A percentile compares a stretch with the other conserved stretches of the same genome.
phyloP scores from a whole-genome alignment of 2,888 invertebrate species.

The Drosophila kuntzei region DNA sequence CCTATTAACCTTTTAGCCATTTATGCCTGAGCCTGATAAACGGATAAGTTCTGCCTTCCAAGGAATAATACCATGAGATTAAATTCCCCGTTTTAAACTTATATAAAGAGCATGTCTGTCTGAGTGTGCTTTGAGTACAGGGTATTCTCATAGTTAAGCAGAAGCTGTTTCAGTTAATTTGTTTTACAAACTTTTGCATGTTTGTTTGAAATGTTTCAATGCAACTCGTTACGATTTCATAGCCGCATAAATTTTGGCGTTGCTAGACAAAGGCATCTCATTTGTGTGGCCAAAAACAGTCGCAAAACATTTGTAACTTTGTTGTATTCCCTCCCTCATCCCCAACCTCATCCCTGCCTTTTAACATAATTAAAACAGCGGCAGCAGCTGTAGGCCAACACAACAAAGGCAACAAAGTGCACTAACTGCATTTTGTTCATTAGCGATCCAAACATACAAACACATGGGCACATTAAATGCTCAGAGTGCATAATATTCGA shows the following conservation, averaged over 20 bases:
- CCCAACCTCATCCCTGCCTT: neutral
- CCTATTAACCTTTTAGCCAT: neutral
- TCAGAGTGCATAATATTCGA: conserved; percentile 53
- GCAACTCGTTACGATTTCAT: conserved; percentile 59
- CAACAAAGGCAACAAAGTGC: conserved; percentile 54
- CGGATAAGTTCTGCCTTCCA: neutral
- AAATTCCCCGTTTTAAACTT: neutral
- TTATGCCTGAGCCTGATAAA: conserved; percentile 1
- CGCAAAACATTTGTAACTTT: conserved; percentile 56
- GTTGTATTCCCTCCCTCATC: conserved; percentile 17
- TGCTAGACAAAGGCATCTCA: conserved; percentile 53
- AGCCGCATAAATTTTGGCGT: conserved; percentile 52
- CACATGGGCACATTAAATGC: conserved; percentile 15
- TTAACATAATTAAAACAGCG: conserved; percentile 57
- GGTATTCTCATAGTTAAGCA: conserved; percentile 1
- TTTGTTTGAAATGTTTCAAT: conserved; percentile 46
- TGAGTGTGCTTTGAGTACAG: neutral
- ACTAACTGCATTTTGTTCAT: conserved; percentile 64
- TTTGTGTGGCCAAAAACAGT: conserved; percentile 51
- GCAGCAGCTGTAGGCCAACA: conserved; percentile 50
- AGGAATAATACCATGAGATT: neutral
- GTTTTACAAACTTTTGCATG: conserved; percentile 26
- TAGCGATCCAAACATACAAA: conserved; percentile 44
- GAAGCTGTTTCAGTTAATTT: neutral
- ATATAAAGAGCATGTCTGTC: neutral